Percentiles rank a stretch among this genome's conserved stretches.
Evolutionary conservation across 2,888 invertebrate species (phyloP).

Genomic region (Tachystola acroxantha): DNA sequence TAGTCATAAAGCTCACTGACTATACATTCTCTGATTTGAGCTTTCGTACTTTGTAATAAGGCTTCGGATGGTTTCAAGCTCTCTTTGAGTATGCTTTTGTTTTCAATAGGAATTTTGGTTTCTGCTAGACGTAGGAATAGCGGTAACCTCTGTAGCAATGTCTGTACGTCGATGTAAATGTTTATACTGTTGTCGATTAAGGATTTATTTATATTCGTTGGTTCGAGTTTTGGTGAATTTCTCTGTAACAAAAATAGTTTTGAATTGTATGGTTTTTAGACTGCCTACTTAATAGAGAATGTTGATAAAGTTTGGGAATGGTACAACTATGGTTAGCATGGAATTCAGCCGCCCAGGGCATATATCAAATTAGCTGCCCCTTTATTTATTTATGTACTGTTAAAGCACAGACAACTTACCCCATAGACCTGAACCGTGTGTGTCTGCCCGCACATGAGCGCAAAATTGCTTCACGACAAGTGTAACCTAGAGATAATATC

Average conservation of each 20-base stretch:
- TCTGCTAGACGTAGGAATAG: constrained; percentile 42
- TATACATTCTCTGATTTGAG: constrained; percentile 54
- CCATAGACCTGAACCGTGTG: too few relatives aligned
- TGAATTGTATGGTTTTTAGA: too few relatives aligned
- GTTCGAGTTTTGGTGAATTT: constrained; percentile 40
- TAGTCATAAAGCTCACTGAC: constrained; percentile 56
- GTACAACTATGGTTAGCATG: too few relatives aligned
- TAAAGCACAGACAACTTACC: too few relatives aligned
- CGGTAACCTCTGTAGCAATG: constrained; percentile 45
- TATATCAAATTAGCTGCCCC: too few relatives aligned
- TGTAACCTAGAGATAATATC: too few relatives aligned
- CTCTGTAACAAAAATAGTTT: constrained; percentile 34
- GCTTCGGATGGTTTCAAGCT: constrained; percentile 48
- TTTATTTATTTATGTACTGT: too few relatives aligned
- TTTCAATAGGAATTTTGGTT: constrained; percentile 38
- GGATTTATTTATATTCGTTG: constrained; percentile 46
- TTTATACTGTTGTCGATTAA: constrained; percentile 58
- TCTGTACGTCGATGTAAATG: constrained; percentile 52
- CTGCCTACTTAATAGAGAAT: too few relatives aligned
- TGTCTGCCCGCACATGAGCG: too few relatives aligned
- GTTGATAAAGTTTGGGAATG: too few relatives aligned
- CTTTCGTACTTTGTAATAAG: constrained; percentile 36
- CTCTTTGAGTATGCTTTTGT: constrained; percentile 38
- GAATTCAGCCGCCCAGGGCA: too few relatives aligned
- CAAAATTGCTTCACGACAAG: too few relatives aligned